Evolutionary conservation across 2,797 vertebrate genomes (phyloP).

Genomic region (Esox lucius): DNA sequence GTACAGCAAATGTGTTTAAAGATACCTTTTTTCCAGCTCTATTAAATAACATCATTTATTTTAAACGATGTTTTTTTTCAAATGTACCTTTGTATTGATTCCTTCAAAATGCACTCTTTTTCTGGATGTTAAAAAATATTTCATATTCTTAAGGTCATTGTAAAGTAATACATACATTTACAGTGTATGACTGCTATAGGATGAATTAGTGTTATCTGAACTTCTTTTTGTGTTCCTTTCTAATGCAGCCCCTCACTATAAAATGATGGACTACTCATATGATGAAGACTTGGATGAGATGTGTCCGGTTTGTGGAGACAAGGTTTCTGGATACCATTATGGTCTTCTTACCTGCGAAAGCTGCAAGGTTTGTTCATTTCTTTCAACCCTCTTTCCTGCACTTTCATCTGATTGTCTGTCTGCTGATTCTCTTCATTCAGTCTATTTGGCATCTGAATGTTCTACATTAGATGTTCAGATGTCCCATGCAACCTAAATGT

Average conservation of each 20-base stretch:
- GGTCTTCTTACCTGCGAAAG: conserved; percentile 98
- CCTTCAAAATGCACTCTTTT: neutral
- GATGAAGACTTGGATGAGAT: conserved; percentile 98
- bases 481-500: neutral
- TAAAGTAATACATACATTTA: neutral
- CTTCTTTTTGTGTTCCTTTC: conserved; percentile 9
- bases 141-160: neutral
- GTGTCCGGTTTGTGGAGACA: conserved; percentile 98
- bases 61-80: neutral
- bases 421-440: neutral
- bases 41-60: conserved; percentile 17
- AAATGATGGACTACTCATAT: conserved; percentile 99
- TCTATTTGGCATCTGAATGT: no score
- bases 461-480: neutral
- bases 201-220: neutral
- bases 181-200: no score
- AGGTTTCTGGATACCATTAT: conserved; percentile 98
- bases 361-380: conserved; percentile 85
- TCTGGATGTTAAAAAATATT: neutral
- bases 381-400: neutral
- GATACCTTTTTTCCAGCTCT: conserved; percentile 37
- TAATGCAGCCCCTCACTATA: conserved; percentile 89
- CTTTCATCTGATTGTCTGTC: neutral
- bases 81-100: neutral
- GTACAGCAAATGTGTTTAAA: conserved; percentile 34